Percentiles rank a stretch among this genome's conserved stretches.
These are phyloP conservation scores for Sipha maydis DNA, from an alignment of 2,888 invertebrate genomes.

Conservation along the genomic window DNA sequence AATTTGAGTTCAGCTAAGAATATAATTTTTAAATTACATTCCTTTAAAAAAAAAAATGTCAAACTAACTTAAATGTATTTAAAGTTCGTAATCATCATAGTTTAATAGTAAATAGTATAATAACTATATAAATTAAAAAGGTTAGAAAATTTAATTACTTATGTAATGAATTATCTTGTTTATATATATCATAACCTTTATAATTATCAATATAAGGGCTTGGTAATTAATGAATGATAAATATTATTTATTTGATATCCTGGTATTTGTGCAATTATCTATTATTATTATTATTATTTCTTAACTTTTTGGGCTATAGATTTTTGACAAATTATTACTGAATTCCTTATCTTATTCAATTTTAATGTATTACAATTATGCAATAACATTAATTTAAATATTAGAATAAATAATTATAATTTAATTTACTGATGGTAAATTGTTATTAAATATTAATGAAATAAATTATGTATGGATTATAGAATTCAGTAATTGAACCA, in stretches of 20 bases:
- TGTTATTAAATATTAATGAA: not conserved
- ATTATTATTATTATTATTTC: too few relatives aligned
- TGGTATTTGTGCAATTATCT: not conserved
- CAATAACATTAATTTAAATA: not conserved
- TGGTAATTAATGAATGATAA: too few relatives aligned
- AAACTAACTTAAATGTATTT: too few relatives aligned
- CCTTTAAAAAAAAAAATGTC: too few relatives aligned
- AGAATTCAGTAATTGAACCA: not conserved
- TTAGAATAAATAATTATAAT: not conserved
- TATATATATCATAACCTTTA: not conserved
- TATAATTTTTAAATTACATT: too few relatives aligned
- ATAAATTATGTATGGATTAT: not conserved
- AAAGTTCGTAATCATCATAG: too few relatives aligned
- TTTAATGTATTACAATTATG: not conserved
- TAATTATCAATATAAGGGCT: not conserved
- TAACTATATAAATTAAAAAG: too few relatives aligned
- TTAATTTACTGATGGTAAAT: not conserved
- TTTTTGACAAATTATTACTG: not conserved
- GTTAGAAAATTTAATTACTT: not conserved
- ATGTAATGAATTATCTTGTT: not conserved
- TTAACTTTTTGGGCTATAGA: not conserved
- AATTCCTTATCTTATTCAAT: not conserved
- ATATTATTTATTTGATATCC: not conserved
- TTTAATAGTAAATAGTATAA: too few relatives aligned
- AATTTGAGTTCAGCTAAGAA: not conserved